Evolutionary conservation across 2,888 invertebrate species (phyloP).

Genomic region (Rotaria socialis): DNA sequence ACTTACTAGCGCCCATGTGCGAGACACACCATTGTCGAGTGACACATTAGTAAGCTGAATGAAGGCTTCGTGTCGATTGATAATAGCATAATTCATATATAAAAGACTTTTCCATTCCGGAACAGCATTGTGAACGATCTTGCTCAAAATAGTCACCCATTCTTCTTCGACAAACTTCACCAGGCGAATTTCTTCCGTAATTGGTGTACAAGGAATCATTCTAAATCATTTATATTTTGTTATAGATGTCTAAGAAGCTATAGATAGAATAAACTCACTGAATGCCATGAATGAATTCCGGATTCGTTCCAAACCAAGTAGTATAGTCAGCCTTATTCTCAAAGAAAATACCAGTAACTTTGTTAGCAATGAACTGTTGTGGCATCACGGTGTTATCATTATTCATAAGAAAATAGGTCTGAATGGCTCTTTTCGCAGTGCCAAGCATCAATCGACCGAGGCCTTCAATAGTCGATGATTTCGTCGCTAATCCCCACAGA

Average conservation of each 20-base stretch:
- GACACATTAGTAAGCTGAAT: background rate
- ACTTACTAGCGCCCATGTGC: background rate
- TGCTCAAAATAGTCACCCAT: background rate
- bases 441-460: conserved; percentile 35
- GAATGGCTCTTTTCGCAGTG: conserved; percentile 33
- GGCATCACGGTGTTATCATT: conserved; percentile 13
- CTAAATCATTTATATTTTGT: background rate
- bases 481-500: conserved; percentile 25
- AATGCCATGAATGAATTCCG: conserved; percentile 44
- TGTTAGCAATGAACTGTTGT: conserved; percentile 33
- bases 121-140: background rate
- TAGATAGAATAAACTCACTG: conserved; percentile 26
- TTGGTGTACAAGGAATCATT: conserved; percentile 34
- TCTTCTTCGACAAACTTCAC: conserved; percentile 36
- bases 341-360: conserved; percentile 41
- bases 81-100: conserved; percentile 40
- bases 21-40: background rate
- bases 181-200: conserved; percentile 18
- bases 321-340: conserved; percentile 43
- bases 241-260: background rate
- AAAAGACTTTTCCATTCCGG: conserved; percentile 41
- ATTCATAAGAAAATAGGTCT: conserved; percentile 36
- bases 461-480: conserved; percentile 17
- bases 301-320: conserved; percentile 42
- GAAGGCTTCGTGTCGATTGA: conserved; percentile 29